Evolutionary conservation across 2,113 vertebrate genomes (phyloP).

Genomic region (Ochotona princeps): DNA sequence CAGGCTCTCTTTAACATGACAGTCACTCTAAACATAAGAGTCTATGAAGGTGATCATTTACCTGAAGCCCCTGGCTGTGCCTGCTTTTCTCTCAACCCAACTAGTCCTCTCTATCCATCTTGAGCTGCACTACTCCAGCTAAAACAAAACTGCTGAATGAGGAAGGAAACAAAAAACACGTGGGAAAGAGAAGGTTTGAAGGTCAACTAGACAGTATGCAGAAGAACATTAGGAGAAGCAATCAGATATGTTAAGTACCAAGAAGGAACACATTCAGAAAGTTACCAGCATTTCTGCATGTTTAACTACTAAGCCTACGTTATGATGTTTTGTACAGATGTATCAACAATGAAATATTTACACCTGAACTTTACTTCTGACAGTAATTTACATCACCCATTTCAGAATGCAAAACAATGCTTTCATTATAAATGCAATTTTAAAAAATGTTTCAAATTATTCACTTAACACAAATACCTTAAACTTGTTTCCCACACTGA

Average conservation of each 20-base stretch:
- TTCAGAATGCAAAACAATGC: conserved; percentile 4
- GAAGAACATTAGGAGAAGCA: conserved; percentile 84
- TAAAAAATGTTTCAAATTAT: background rate
- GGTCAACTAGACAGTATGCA: conserved; percentile 82
- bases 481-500: conserved; percentile 99
- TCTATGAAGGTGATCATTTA: conserved; percentile 84
- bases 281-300: conserved; percentile 55
- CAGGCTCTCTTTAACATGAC: conserved; percentile 75
- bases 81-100: conserved; percentile 88
- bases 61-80: conserved; percentile 87
- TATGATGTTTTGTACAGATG: conserved; percentile 30
- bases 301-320: background rate
- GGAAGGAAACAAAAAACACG: conserved; percentile 86
- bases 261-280: conserved; percentile 73
- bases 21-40: conserved; percentile 80
- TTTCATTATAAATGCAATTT: conserved; percentile 33
- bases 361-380: background rate
- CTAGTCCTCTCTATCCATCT: conserved; percentile 88
- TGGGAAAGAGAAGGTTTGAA: conserved; percentile 84
- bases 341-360: conserved; percentile 60
- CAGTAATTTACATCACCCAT: background rate
- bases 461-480: conserved; percentile 89
- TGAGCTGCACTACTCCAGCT: conserved; percentile 89
- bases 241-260: conserved; percentile 77
- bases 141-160: conserved; percentile 86